Conservation (phyloP, 2,888 invertebrate species). For the Tuta absoluta region DNA sequence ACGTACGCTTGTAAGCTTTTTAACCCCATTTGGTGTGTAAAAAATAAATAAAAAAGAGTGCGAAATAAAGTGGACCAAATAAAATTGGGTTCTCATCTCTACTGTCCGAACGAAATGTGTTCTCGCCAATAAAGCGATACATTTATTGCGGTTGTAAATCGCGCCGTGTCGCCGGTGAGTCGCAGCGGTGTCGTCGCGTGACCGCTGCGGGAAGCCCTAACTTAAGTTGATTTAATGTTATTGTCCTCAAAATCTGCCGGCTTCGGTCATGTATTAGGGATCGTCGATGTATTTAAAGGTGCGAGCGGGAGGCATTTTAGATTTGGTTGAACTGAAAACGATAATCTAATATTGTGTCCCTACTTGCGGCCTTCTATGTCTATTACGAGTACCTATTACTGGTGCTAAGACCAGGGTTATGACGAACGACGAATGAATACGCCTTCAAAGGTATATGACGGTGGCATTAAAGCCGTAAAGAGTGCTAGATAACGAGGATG, state of each 20-base stretch:
- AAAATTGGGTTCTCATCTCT: slow-evolving; percentile 18
- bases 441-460: no score
- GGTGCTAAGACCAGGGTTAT: no score
- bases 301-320: no score
- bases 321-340: background rate
- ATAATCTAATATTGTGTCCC: no score
- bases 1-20: background rate
- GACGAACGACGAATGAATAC: no score
- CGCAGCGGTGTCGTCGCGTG: slow-evolving; percentile 53
- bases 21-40: background rate
- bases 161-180: slow-evolving; percentile 46
- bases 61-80: background rate
- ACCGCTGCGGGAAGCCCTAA: slow-evolving; percentile 48
- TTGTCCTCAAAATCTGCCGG: slow-evolving; percentile 53
- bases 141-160: slow-evolving; percentile 77
- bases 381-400: no score
- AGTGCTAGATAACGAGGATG: no score
- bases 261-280: slow-evolving; percentile 25
- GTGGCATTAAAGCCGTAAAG: no score
- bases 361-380: no score
- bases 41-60: background rate
- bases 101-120: slow-evolving; percentile 74
- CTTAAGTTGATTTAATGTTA: slow-evolving; percentile 67
- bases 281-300: background rate
- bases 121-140: slow-evolving; percentile 76